Evolutionary conservation across 2,797 vertebrate species (phyloP).

Genomic region (Sebastes kiyomatsui): DNA sequence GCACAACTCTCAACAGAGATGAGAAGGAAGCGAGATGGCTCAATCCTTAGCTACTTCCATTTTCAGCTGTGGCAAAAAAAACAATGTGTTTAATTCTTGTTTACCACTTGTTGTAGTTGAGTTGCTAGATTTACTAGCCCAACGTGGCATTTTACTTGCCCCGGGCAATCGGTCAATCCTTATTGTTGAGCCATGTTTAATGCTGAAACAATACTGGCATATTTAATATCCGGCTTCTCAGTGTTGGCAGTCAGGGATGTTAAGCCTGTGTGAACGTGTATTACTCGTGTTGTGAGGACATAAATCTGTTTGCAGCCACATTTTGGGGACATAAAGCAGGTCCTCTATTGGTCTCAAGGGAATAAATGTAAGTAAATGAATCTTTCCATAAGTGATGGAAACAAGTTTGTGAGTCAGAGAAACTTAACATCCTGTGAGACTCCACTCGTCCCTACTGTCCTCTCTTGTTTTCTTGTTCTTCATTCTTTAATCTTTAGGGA

Average conservation of each 20-base stretch:
- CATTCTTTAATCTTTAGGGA: neutral
- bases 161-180: no score
- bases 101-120: no score
- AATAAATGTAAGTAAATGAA: neutral
- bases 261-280: neutral
- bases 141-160: no score
- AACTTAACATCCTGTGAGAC: constrained; percentile 44
- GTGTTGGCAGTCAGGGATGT: neutral
- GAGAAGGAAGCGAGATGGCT: no score
- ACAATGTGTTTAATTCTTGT: no score
- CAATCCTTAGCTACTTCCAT: no score
- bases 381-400: neutral
- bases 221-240: neutral
- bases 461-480: neutral
- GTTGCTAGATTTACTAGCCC: no score
- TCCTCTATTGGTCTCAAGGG: neutral
- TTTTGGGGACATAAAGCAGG: neutral
- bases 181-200: no score
- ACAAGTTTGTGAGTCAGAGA: neutral
- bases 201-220: neutral
- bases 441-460: neutral
- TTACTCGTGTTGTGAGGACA: neutral
- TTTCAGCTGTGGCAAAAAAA: no score
- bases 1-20: no score
- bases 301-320: neutral